These are phyloP conservation scores for Euphydryas editha DNA, from an alignment of 2,888 invertebrate species.

Conservation along the genomic window DNA sequence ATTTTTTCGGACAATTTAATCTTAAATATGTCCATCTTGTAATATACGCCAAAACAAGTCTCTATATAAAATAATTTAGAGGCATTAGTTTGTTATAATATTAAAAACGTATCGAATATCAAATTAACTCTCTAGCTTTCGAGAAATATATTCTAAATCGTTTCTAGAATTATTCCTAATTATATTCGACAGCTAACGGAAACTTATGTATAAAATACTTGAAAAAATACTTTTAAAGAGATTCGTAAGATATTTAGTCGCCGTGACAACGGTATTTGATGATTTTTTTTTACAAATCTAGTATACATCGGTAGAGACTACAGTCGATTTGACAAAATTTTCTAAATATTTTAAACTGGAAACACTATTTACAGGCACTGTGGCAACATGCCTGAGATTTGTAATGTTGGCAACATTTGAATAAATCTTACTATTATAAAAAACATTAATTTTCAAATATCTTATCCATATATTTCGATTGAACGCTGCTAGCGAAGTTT, in stretches of 20 bases:
- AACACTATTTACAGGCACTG: no score
- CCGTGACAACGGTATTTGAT: no score
- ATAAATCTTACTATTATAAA: no score
- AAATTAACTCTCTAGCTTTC: background rate
- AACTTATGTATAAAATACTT: conserved; percentile 4
- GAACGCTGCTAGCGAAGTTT: background rate
- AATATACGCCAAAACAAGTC: background rate
- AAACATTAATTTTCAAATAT: background rate
- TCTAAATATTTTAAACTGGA: no score
- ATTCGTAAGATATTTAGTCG: no score
- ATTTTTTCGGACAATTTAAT: no score
- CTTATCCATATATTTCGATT: background rate
- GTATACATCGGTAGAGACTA: no score
- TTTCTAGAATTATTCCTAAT: background rate
- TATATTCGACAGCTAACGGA: background rate
- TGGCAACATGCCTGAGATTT: no score
- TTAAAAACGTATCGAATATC: background rate
- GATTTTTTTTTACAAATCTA: no score
- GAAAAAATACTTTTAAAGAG: background rate
- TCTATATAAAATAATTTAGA: background rate
- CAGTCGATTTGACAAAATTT: no score
- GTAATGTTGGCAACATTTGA: no score
- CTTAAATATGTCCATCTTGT: background rate
- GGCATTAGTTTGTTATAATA: background rate
- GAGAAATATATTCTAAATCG: background rate